Evolutionary conservation across 2,113 vertebrate genomes (phyloP), one percentile per base, ranked within the genome.

Genomic region (Saguinus midas): DNA sequence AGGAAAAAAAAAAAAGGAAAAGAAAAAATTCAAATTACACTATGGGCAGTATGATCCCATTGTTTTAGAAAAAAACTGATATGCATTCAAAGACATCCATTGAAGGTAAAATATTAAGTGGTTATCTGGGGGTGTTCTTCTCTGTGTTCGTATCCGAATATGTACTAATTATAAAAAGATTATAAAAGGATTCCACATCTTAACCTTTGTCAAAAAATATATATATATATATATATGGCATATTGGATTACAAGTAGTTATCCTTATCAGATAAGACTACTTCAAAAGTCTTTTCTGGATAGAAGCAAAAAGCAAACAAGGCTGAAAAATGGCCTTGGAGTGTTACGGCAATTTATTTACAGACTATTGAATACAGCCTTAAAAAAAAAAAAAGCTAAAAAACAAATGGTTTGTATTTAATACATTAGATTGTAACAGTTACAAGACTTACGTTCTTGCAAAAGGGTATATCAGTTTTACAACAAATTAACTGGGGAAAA

Each of bases 331-430:
- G 40, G 92, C 90, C 97, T 80, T 48, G 48, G 94, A 96, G 97
- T 98, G 96, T 98, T 95, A 97, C 4, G 40, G 87, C 97, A 96
- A 91, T 98, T 98, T 98, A 98, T 98, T 98, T 98, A 98, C 94
- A 98, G 93, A 96, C 97, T 25, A 57, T 98, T 96, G 98, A 97
- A 98, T 97, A 98, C 97, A 90, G 45, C 58, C 79, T 32, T 29
- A 6, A 64, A 32, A 52, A 52, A 52, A 52, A 52, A 64, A 64
- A 64, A 64, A 14, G 61, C 27, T 32, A 64, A 64, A 64, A 64
- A 64, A 94, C 21, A 87, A 96, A 94, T 85, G 52, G 80, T 5
- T 90, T 95, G 37, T 94, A 82, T 90, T 95, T 35, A 95, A 86
- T 48, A 89, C 86, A 93, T 55, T 88, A 83, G n/a, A 84, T 37